These are phyloP conservation scores for Samia ricini DNA, from an alignment of 1,140 invertebrate genomes.

Conservation along the genomic window DNA sequence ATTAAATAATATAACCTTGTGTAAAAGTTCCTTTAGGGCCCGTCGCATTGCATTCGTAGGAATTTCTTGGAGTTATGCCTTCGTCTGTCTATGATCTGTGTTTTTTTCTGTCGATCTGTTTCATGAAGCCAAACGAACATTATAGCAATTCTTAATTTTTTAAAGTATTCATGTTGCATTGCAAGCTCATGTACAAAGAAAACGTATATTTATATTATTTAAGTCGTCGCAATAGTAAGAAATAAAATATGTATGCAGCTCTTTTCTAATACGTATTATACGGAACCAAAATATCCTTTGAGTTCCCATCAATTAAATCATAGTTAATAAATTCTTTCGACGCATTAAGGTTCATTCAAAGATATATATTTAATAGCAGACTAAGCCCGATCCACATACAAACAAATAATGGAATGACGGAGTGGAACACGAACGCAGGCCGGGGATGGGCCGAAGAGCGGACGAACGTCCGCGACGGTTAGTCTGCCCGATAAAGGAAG, in stretches of 20 bases:
- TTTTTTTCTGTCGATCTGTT: slow-evolving; percentile 9
- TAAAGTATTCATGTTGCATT: neutral
- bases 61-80: slow-evolving; percentile 51
- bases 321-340: slow-evolving; percentile 53
- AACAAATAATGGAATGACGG: slow-evolving; percentile 5
- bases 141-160: slow-evolving; percentile 8
- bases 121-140: slow-evolving; percentile 9
- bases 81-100: slow-evolving; percentile 10
- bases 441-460: slow-evolving; percentile 15
- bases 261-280: neutral
- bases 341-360: slow-evolving; percentile 41
- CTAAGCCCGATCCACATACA: slow-evolving; percentile 10
- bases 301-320: neutral
- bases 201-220: neutral
- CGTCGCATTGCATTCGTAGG: slow-evolving; percentile 44
- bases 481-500: slow-evolving; percentile 72
- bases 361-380: slow-evolving; percentile 62
- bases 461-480: slow-evolving; percentile 51
- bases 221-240: neutral
- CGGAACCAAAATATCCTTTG: neutral
- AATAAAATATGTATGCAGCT: neutral
- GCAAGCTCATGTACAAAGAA: neutral
- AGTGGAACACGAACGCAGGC: slow-evolving; percentile 12
- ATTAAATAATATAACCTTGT: slow-evolving; percentile 7
- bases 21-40: slow-evolving; percentile 39